Evolutionary conservation across 2,113 vertebrate species (phyloP), one percentile per base, ranked within the genome.

Genomic region (Xyliphius kryptos): DNA sequence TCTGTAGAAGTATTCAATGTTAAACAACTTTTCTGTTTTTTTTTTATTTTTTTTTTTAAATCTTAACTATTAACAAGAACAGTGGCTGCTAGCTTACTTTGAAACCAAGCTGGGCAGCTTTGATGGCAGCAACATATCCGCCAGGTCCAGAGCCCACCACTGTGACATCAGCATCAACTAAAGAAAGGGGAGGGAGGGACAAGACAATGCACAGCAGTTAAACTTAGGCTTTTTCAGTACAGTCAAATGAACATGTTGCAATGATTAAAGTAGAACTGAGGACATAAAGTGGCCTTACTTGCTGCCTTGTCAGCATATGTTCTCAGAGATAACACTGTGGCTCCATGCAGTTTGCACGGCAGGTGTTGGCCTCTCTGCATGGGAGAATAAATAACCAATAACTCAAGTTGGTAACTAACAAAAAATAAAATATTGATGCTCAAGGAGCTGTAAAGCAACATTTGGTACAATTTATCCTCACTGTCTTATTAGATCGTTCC

Each of bases 101-200:
- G 79, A 99, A 99, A 13, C 96, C 96, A 50, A 99, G 90, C 78
- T 99, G 96, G 20, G 96, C 91, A 43, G 95, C 91, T 88, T 99
- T 99, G 81, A 99, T 97, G 67, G 96, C 95, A 61, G 96, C 96
- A 6, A 99, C 96, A 48, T 99, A 99, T 1, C 96, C 96, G 43
- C 96, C 96, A 6, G 96, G 96, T 1, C 96, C 95, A 51, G 96
- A 97, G 43, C 96, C 96, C 41, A 99, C 88, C 53, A 99, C 95
- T 0, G 96, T 97, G 74, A 99, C 84, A 63, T 99, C 96, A 0
- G 94, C 93, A 72, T 99, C 95, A 44, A 95, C 96, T 99, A 41
- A 12, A 47, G 11, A 63, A 2, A 36, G n/a, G 6, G 62, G 13
- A n/a, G 9, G 12, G 54, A 12, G 12, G 53, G 5, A 11, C 19